Percentiles rank a stretch among this genome's conserved stretches.
These are phyloP conservation scores for Malacosoma neustria DNA, from an alignment of 2,888 invertebrate species.

Conservation along the genomic window DNA sequence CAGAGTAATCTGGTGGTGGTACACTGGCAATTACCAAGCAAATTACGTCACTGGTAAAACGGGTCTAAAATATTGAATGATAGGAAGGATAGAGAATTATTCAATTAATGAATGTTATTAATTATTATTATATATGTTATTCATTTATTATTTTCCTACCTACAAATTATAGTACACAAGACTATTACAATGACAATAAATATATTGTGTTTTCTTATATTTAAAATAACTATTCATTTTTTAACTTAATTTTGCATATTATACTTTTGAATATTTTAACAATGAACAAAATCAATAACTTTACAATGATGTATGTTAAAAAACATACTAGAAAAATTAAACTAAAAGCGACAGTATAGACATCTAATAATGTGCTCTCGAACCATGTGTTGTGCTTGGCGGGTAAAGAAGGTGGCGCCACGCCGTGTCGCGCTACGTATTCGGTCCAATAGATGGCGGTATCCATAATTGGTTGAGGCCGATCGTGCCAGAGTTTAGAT, in stretches of 20 bases:
- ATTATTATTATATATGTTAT: no score
- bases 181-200: no score
- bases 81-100: no score
- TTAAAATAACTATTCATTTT: slow-evolving; percentile 17
- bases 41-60: no score
- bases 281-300: slow-evolving; percentile 18
- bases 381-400: slow-evolving; percentile 33
- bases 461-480: slow-evolving; percentile 71
- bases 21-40: no score
- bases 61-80: no score
- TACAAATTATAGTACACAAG: no score
- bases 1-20: no score
- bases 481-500: slow-evolving; percentile 67
- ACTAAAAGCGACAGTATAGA: slow-evolving; percentile 27
- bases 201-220: no score
- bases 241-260: slow-evolving; percentile 18
- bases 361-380: slow-evolving; percentile 38
- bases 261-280: slow-evolving; percentile 12
- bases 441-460: slow-evolving; percentile 79
- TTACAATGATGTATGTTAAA: slow-evolving; percentile 19
- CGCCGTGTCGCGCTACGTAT: slow-evolving; percentile 71
- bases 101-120: no score
- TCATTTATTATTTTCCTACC: no score
- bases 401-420: slow-evolving; percentile 34
- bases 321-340: slow-evolving; percentile 18